Conservation (phyloP, 2,888 invertebrate species). For the Pteria penguin region DNA sequence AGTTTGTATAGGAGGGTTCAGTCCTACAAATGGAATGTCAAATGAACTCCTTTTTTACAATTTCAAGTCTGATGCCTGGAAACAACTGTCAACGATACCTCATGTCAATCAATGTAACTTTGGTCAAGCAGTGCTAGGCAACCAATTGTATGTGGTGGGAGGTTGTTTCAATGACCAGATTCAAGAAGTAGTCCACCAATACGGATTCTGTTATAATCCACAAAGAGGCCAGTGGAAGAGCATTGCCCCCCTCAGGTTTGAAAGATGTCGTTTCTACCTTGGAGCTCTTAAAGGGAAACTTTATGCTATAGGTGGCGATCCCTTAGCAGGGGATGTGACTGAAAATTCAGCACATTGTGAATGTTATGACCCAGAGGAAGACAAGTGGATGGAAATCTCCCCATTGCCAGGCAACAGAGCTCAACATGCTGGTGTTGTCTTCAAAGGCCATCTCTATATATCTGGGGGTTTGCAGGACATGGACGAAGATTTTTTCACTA, state of each 20-base stretch:
- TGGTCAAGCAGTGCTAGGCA: constrained; percentile 86
- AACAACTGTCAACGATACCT: constrained; percentile 85
- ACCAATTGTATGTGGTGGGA: constrained; percentile 86
- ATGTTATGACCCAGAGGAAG: constrained; percentile 61
- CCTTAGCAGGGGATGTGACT: constrained; percentile 80
- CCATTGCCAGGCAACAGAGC: constrained; percentile 68
- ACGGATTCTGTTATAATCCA: constrained; percentile 86
- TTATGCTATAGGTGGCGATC: constrained; percentile 81
- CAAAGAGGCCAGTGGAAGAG: constrained; percentile 85
- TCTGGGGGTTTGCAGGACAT: constrained; percentile 83
- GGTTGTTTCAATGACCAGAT: constrained; percentile 85
- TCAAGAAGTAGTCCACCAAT: constrained; percentile 87
- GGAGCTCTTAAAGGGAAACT: constrained; percentile 63
- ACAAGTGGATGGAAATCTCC: constrained; percentile 64
- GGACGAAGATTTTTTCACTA: constrained; percentile 82
- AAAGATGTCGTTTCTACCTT: constrained; percentile 73
- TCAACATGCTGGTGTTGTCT: constrained; percentile 72
- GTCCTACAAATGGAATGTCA: constrained; percentile 81
- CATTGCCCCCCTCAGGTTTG: constrained; percentile 81
- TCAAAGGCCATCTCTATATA: constrained; percentile 78
- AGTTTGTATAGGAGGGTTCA: constrained; percentile 83
- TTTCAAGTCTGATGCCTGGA: constrained; percentile 83
- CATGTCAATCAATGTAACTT: constrained; percentile 88
- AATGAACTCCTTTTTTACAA: constrained; percentile 86
- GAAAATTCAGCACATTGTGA: constrained; percentile 68